Evolutionary conservation across 2,888 invertebrate genomes (phyloP).

Genomic region (Pterostichus niger): DNA sequence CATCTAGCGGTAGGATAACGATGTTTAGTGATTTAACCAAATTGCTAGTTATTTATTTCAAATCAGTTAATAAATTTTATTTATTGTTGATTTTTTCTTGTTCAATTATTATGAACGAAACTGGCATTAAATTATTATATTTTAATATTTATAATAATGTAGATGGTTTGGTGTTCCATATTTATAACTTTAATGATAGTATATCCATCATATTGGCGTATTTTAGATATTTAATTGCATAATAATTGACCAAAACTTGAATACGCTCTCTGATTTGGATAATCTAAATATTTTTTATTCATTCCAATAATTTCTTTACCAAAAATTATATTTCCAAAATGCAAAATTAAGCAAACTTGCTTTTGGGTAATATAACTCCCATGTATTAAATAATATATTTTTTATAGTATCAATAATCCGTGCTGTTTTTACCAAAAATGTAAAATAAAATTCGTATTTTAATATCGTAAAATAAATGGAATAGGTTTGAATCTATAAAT

Average conservation of each 20-base stretch:
- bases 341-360: not conserved
- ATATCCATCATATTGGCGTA: slow-evolving; percentile 13
- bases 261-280: slow-evolving; percentile 42
- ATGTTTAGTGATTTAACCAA: slow-evolving; percentile 19
- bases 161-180: slow-evolving; percentile 42
- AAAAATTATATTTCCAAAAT: not conserved
- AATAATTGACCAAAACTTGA: slow-evolving; percentile 39
- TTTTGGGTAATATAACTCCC: slow-evolving; percentile 12
- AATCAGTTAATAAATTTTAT: slow-evolving; percentile 1
- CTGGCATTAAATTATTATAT: slow-evolving; percentile 29
- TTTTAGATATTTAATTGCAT: not conserved
- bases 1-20: slow-evolving; percentile 72
- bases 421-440: slow-evolving; percentile 20
- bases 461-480: slow-evolving; percentile 20
- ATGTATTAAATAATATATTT: slow-evolving; percentile 46
- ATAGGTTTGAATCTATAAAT: slow-evolving; percentile 1
- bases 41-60: not conserved
- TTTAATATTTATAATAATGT: slow-evolving; percentile 32
- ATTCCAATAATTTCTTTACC: slow-evolving; percentile 33
- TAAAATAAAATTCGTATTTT: slow-evolving; percentile 50
- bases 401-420: slow-evolving; percentile 33
- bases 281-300: slow-evolving; percentile 12
- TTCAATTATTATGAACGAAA: not conserved
- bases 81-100: slow-evolving; percentile 49
- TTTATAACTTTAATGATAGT: slow-evolving; percentile 7